These are phyloP conservation scores for Dyspetes luteomarginatus DNA, from an alignment of 2,888 invertebrate species.

Conservation along the genomic window DNA sequence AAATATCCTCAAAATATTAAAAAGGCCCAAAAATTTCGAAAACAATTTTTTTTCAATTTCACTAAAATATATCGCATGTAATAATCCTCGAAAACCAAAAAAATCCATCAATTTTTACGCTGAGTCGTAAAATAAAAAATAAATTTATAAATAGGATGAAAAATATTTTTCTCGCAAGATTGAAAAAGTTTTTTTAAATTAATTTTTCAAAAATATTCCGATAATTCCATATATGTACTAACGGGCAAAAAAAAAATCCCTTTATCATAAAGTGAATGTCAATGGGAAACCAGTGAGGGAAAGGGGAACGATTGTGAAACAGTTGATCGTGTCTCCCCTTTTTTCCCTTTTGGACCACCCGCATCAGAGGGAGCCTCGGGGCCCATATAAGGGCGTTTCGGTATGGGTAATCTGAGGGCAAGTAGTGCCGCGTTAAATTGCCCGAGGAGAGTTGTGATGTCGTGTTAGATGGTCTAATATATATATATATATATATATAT, in stretches of 20 bases:
- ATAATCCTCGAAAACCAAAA: too few species aligned
- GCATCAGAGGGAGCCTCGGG: conserved; percentile 52
- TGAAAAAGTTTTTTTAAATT: too few species aligned
- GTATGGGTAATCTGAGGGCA: conserved; percentile 77
- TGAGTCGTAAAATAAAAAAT: too few species aligned
- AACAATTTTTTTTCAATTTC: too few species aligned
- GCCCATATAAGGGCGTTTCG: conserved; percentile 66
- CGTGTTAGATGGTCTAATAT: conserved; percentile 46
- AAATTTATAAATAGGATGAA: too few species aligned
- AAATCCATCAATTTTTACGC: too few species aligned
- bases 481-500: conserved; percentile 32
- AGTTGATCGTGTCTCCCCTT: conserved; percentile 54
- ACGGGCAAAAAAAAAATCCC: conserved; percentile 25
- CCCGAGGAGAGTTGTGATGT: conserved; percentile 75
- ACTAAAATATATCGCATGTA: too few species aligned
- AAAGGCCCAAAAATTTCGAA: too few species aligned
- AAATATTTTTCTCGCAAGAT: too few species aligned
- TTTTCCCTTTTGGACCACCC: conserved; percentile 56
- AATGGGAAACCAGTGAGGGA: background rate
- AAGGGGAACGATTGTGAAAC: background rate
- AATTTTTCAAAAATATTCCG: too few species aligned
- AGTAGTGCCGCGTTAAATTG: conserved; percentile 80
- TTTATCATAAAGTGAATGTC: conserved; percentile 12
- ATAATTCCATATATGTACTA: too few species aligned
- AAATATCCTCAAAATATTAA: too few species aligned